Percentiles rank a stretch among this genome's conserved stretches.
Conservation (phyloP, 2,797 vertebrate genomes). For the Schizopygopsis malacanthus region DNA sequence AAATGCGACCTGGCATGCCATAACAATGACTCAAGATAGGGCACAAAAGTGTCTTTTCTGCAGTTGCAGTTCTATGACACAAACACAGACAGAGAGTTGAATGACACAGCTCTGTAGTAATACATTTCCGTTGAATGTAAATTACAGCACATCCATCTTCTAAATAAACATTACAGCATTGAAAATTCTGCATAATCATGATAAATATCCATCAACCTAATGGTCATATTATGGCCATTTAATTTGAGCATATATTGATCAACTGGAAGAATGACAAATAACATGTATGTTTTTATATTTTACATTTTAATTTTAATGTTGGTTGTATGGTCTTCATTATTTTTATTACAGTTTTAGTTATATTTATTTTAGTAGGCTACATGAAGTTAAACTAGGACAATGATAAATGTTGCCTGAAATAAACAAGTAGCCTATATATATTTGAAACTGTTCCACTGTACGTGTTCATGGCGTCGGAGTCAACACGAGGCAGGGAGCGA, state of each 20-base stretch:
- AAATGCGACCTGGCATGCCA: conserved; percentile 45
- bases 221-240: not conserved
- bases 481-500: not conserved
- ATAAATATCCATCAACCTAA: not conserved
- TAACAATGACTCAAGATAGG: conserved; percentile 43
- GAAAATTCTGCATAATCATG: not conserved
- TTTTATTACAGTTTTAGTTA: not conserved
- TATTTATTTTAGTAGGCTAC: not conserved
- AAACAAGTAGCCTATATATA: not conserved
- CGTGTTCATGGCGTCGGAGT: not conserved
- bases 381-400: not conserved
- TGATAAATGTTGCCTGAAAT: not conserved
- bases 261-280: not conserved
- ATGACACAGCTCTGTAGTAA: not conserved
- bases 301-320: not conserved
- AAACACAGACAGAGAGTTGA: conserved; percentile 7
- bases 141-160: not conserved
- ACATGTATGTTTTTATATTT: not conserved
- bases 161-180: not conserved
- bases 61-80: not conserved
- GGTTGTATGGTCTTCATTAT: not conserved
- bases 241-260: not conserved
- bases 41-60: conserved; percentile 22
- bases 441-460: not conserved
- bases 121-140: not conserved